A percentile compares a stretch with the other conserved stretches of the same genome.
These are phyloP conservation scores for Astatoreochromis straeleni DNA, from an alignment of 2,113 vertebrate genomes.

Conservation along the genomic window DNA sequence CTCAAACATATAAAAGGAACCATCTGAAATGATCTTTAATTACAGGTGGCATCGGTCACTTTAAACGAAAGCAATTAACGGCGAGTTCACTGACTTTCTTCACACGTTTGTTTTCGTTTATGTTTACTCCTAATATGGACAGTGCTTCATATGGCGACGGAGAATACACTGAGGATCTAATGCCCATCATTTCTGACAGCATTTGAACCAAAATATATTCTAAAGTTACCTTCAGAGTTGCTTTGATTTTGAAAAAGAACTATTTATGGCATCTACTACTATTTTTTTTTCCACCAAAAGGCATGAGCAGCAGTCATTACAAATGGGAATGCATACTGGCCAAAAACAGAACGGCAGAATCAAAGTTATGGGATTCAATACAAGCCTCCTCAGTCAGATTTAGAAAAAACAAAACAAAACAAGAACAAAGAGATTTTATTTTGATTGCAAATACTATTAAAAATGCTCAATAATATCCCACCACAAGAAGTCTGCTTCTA, in stretches of 20 bases:
- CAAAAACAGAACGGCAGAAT: background rate
- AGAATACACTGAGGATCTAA: background rate
- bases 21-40: background rate
- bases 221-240: background rate
- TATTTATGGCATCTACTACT: background rate
- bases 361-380: constrained; percentile 7
- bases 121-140: background rate
- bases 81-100: background rate
- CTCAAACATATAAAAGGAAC: background rate
- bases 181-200: background rate
- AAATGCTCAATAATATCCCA: constrained; percentile 59
- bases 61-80: constrained; percentile 14
- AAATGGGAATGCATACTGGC: constrained; percentile 31
- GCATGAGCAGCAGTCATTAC: background rate
- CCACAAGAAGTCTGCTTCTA: constrained; percentile 52
- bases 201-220: background rate
- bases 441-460: constrained; percentile 56
- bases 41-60: background rate
- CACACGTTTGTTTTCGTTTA: background rate
- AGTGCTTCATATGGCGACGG: background rate
- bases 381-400: constrained; percentile 14
- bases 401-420: background rate
- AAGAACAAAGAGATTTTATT: constrained; percentile 59
- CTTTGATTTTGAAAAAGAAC: background rate
- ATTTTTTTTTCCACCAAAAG: background rate